These are phyloP conservation scores for Anguilla pacifica DNA, from an alignment of 2,797 vertebrate genomes.

Conservation along the genomic window DNA sequence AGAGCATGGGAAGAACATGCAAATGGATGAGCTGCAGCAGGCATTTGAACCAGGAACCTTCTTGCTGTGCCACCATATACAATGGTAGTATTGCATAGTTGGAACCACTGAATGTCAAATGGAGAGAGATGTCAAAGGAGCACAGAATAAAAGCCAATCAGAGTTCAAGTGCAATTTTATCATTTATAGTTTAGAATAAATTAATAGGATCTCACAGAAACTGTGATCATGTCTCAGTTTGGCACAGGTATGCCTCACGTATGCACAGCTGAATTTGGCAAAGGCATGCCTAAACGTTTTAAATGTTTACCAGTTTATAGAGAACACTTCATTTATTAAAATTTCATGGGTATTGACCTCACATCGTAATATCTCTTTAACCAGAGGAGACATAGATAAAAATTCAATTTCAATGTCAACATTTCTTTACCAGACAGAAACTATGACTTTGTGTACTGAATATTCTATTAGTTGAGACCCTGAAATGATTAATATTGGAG, in stretches of 20 bases:
- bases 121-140: conserved; percentile 13
- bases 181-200: neutral
- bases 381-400: neutral
- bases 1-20: no score
- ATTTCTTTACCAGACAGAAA: conserved; percentile 5
- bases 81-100: neutral
- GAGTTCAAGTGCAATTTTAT: neutral
- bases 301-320: neutral
- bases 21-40: no score
- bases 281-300: neutral
- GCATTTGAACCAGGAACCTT: no score
- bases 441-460: neutral
- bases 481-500: conserved; percentile 2
- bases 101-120: neutral
- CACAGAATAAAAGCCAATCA: conserved; percentile 2
- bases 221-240: neutral
- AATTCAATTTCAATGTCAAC: neutral
- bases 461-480: conserved; percentile 4
- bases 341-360: neutral
- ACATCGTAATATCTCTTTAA: neutral
- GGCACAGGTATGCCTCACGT: neutral
- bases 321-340: neutral
- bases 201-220: conserved; percentile 6
- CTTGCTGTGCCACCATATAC: no score
- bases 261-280: neutral